These are phyloP conservation scores for Nephotettix cincticeps DNA, from an alignment of 1,140 invertebrate genomes.

Conservation along the genomic window DNA sequence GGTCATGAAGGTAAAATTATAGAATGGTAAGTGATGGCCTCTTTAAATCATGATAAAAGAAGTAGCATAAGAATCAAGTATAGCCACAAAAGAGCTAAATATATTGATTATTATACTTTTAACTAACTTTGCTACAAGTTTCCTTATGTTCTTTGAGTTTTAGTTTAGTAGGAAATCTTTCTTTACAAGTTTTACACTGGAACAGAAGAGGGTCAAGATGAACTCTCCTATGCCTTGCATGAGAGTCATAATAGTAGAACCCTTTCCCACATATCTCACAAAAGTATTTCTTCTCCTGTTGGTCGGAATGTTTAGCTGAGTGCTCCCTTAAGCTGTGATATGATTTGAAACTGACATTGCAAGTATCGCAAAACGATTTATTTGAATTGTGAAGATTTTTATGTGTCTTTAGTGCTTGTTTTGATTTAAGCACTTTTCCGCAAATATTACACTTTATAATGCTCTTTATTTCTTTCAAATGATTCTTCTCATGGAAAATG, in stretches of 20 bases:
- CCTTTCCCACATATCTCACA: conserved; percentile 13
- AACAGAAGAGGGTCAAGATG: conserved; percentile 17
- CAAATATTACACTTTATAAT: conserved; percentile 5
- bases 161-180: conserved; percentile 79
- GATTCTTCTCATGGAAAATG: background rate
- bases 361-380: background rate
- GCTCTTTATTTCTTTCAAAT: background rate
- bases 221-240: background rate
- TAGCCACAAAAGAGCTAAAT: too few relatives aligned
- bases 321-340: background rate
- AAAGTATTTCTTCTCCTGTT: conserved; percentile 10
- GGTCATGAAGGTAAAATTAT: too few relatives aligned
- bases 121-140: background rate
- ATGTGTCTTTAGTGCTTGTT: background rate
- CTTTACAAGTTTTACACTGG: conserved; percentile 51
- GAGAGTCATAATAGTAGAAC: conserved; percentile 15
- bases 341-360: background rate
- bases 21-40: too few relatives aligned
- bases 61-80: too few relatives aligned
- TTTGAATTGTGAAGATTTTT: background rate
- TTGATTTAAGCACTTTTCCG: conserved; percentile 6
- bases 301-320: background rate
- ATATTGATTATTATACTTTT: too few relatives aligned
- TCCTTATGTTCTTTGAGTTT: conserved; percentile 1
- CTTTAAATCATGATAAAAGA: too few relatives aligned